Evolutionary conservation across 1,140 invertebrate genomes (phyloP), one percentile per base, ranked within the genome.

Genomic region (Steinernema khuongi): DNA sequence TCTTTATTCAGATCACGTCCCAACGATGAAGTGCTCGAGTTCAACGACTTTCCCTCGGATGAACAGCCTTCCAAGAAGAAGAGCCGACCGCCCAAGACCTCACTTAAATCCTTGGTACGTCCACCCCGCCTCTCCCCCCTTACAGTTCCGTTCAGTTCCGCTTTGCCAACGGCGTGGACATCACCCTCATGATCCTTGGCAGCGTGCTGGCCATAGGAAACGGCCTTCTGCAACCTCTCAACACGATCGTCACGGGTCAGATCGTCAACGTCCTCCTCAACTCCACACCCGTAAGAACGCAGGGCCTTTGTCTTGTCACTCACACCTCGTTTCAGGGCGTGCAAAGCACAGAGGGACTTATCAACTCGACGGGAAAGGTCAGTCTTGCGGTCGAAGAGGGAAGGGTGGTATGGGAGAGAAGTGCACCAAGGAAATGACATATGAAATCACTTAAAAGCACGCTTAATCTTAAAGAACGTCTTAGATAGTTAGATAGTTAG

Each of bases 211-310:
- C 77, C 1, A 67, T 67, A 22, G 73, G 19, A 14, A 79, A 77
- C 1, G 77, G 77, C 30, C 14, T 75, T 7, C 68, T 77, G 17
- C 66, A 79, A 19, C 77, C 77, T 0, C 30, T 79, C 1, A 67
- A 79, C 43, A 71, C 76, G 43, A 79, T 79, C 68, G 71, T 79
- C 60, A 78, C 78, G 72, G 77, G 73, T 28, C 68, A 69, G 22
- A 69, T 50, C 41, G 68, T 69, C 68, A 50, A 69, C 26, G 68
- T 50, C 19, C 31, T 69, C 14, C n/a, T 69, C 14, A 29, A 69
- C 26, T 69, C 31, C 7, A 50, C 14, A 50, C 41, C 4, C 2
- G 31, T 69, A n/a, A 22, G 68, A 32, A n/a, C 31, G 18, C 7
- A 33, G 26, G 31, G 66, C 7, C n/a, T 7, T 67, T n/a, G n/a